Evolutionary conservation across 2,113 vertebrate species (phyloP).

Genomic region (Microtus ochrogaster): DNA sequence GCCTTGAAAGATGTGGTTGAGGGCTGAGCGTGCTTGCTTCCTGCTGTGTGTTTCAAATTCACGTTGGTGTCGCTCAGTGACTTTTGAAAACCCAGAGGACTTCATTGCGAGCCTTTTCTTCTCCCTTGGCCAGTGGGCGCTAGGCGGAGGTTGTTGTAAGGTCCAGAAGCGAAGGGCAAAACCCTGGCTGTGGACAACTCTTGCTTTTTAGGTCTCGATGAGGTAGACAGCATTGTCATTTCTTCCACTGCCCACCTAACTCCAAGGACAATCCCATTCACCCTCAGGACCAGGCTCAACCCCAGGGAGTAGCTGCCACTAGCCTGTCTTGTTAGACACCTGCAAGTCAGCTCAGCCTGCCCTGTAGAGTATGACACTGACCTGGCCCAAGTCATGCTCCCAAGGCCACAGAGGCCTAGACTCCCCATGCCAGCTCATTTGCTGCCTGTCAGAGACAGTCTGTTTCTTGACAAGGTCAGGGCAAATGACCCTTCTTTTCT

Average conservation of each 20-base stretch:
- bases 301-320: not conserved
- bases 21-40: not conserved
- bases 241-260: not conserved
- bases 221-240: not conserved
- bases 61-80: not conserved
- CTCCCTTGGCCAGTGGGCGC: not conserved
- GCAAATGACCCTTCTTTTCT: not conserved
- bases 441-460: not conserved
- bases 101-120: not conserved
- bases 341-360: not conserved
- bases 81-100: not conserved
- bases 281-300: not conserved
- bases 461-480: not conserved
- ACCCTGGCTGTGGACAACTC: not conserved
- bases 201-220: not conserved
- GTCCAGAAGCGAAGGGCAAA: not conserved
- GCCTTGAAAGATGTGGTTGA: slow-evolving; percentile 45
- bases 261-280: not conserved
- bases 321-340: not conserved
- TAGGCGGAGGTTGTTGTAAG: not conserved
- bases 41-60: slow-evolving; percentile 7
- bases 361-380: too few species aligned
- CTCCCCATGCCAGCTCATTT: not conserved
- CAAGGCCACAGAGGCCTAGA: not conserved
- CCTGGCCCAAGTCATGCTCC: not conserved